Evolutionary conservation across 2,888 invertebrate genomes (phyloP).

Genomic region (Xestia rhomboidea): DNA sequence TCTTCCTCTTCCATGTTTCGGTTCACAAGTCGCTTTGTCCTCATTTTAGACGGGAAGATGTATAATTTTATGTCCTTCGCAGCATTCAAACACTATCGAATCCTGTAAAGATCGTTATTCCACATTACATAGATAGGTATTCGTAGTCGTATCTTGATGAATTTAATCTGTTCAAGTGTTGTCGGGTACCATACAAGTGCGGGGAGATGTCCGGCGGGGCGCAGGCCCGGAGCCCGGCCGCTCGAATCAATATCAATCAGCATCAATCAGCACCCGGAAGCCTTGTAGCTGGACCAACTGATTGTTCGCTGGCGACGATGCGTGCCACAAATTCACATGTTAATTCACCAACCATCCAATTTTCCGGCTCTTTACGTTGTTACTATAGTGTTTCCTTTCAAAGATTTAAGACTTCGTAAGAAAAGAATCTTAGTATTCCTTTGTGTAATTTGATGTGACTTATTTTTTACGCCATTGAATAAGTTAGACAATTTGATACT

Average conservation of each 20-base stretch:
- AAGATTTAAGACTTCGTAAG: slow-evolving; percentile 10
- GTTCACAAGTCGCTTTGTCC: slow-evolving; percentile 22
- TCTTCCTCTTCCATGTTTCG: slow-evolving; percentile 21
- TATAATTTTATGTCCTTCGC: background rate
- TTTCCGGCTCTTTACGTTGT: slow-evolving; percentile 31
- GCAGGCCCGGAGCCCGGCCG: slow-evolving; percentile 54
- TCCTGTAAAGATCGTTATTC: slow-evolving; percentile 1
- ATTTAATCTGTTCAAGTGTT: slow-evolving; percentile 49
- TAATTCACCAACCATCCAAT: slow-evolving; percentile 49
- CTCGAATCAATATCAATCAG: slow-evolving; percentile 86
- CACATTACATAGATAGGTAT: slow-evolving; percentile 1
- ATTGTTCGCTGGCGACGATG: slow-evolving; percentile 74
- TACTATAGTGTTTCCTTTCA: slow-evolving; percentile 27
- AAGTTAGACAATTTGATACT: background rate
- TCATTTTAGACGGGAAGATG: slow-evolving; percentile 12
- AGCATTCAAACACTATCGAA: background rate
- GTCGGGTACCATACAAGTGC: slow-evolving; percentile 74
- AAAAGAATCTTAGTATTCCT: background rate
- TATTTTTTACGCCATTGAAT: background rate
- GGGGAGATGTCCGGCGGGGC: slow-evolving; percentile 67
- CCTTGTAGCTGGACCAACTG: slow-evolving; percentile 81
- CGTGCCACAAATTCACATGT: slow-evolving; percentile 58
- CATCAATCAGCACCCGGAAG: slow-evolving; percentile 87
- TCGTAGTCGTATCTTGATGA: slow-evolving; percentile 32
- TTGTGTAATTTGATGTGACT: background rate